Conservation (phyloP, 64 coral and sea anemone genomes). For the Pocillopora verrucosa region DNA sequence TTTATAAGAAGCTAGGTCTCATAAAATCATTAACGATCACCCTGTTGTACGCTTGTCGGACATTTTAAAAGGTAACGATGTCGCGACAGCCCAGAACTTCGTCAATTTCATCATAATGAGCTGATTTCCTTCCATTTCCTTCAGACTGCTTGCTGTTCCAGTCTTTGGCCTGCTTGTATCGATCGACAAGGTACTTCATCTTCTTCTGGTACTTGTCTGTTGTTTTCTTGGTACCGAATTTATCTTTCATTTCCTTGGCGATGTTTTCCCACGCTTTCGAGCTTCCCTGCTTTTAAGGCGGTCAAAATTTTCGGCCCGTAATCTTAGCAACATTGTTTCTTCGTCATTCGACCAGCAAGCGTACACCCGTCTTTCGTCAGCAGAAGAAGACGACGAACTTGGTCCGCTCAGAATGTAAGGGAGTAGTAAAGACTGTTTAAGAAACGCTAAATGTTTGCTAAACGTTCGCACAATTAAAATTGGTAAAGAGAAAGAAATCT, state of each 20-base stretch:
- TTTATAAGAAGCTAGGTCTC: too few relatives aligned
- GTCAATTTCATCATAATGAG: neutral
- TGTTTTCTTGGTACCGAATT: conserved; percentile 13
- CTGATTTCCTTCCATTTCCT: neutral
- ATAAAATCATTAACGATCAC: too few relatives aligned
- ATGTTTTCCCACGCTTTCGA: conserved; percentile 31
- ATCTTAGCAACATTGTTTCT: neutral
- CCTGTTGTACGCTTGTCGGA: too few relatives aligned
- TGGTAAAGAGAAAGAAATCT: too few relatives aligned
- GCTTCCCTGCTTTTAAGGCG: conserved; percentile 12
- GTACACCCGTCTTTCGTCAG: neutral
- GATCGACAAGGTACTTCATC: conserved; percentile 23
- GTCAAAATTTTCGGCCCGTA: conserved; percentile 20
- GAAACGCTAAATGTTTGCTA: too few relatives aligned
- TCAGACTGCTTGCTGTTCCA: conserved; percentile 18
- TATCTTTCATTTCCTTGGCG: neutral
- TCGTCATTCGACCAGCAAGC: neutral
- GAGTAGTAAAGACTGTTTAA: too few relatives aligned
- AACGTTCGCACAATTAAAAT: too few relatives aligned
- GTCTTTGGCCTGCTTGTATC: conserved; percentile 35
- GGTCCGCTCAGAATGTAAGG: neutral
- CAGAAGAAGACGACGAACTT: neutral
- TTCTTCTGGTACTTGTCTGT: conserved; percentile 33
- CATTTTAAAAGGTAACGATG: too few relatives aligned
- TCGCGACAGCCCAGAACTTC: too few relatives aligned